Evolutionary conservation across 2,888 invertebrate genomes (phyloP), one percentile per base, ranked within the genome.

Genomic region (Zhuqinia jingwanae): DNA sequence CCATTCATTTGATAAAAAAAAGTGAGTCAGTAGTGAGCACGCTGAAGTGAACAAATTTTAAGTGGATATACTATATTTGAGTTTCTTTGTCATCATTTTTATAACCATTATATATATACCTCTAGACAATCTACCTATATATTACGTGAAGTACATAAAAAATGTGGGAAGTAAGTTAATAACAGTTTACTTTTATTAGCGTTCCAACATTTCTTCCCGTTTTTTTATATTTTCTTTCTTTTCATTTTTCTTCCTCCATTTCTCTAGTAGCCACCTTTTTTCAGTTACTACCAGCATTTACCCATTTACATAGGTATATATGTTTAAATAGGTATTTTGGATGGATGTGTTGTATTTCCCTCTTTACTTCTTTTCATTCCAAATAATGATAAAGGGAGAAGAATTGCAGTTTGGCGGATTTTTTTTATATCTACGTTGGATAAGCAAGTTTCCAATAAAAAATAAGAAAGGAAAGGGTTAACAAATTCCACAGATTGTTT

Each of bases 171-270:
- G 68, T 80, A 80, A 80, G 80, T 80, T 80, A 80, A 80, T 80
- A 80, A 80, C 80, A 80, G 68, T 80, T 80, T 80, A 80, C 80
- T 80, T 80, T 80, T 80, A 80, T 80, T 80, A 80, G 65, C 42
- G 30, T 15, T 56, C 22, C 79, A 68, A 68, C 42, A 65, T 65
- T 79, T 79, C 78, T 79, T 65, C 77, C 42, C 42, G 58, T 63
- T 13, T 68, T 65, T 53, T n/a, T n/a, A n/a, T 42, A 15, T 42
- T 68, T 68, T 36, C 42, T 1, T 68, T 68, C 36, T 13, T 27
- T 10, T 17, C 27, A 1, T 27, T 2, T 60, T 58, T 22, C 22
- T 5, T 58, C 56, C 20, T 60, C 60, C 15, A 13, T 6, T 60
- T 60, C 30, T 25, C 22, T 5, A 2, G 5, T 20, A 5, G 22